Evolutionary conservation across 1,140 invertebrate genomes (phyloP).

Genomic region (Pararge aegeria): DNA sequence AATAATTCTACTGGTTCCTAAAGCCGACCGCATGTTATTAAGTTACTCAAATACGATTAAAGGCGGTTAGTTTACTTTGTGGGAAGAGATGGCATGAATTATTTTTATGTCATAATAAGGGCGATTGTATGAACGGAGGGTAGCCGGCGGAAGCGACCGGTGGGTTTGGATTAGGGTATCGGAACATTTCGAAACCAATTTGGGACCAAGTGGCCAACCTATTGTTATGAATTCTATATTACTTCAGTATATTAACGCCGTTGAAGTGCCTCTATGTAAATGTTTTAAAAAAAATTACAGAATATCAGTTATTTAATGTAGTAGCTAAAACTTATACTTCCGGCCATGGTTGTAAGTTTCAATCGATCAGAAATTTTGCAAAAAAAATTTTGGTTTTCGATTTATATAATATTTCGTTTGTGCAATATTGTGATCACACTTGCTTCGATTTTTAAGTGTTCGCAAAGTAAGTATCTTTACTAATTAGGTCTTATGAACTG

Average conservation of each 20-base stretch:
- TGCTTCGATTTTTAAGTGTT: too few species aligned
- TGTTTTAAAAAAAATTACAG: too few species aligned
- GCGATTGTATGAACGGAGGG: conserved; percentile 38
- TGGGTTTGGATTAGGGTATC: conserved; percentile 28
- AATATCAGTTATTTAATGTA: too few species aligned
- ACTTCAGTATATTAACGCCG: neutral
- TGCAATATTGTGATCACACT: too few species aligned
- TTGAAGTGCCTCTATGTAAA: too few species aligned
- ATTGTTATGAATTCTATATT: neutral
- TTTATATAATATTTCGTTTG: too few species aligned
- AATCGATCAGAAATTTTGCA: too few species aligned
- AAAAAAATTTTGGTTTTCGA: too few species aligned
- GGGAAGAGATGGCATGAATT: conserved; percentile 45
- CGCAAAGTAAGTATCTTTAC: too few species aligned
- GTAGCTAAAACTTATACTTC: too few species aligned
- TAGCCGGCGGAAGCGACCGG: conserved; percentile 37
- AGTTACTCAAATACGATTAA: conserved; percentile 43
- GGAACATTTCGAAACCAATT: conserved; percentile 12
- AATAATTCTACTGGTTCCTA: neutral
- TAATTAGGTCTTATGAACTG: too few species aligned
- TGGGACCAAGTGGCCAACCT: neutral
- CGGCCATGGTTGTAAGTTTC: too few species aligned
- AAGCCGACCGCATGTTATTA: conserved; percentile 13
- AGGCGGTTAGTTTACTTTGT: conserved; percentile 48
- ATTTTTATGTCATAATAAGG: conserved; percentile 64